Conservation (phyloP, 1,140 invertebrate genomes). For the Drosophila chauvacae region DNA sequence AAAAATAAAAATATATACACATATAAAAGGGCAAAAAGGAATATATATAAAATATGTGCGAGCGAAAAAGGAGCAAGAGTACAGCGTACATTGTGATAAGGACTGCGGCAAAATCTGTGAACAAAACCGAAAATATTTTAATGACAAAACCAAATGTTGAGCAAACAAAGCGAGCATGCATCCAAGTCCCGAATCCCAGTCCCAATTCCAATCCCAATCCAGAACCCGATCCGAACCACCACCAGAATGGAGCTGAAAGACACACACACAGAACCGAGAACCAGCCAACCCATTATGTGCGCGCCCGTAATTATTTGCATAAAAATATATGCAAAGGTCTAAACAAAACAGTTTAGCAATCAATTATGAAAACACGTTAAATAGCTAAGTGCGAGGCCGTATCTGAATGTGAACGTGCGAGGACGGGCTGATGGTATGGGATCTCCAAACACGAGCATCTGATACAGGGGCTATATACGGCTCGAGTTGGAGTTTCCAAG, state of each 20-base stretch:
- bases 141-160: conserved; percentile 75
- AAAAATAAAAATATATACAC: conserved; percentile 14
- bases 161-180: conserved; percentile 65
- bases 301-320: conserved; percentile 80
- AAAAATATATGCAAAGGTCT: conserved; percentile 82
- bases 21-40: conserved; percentile 19
- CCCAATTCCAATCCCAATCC: conserved; percentile 21
- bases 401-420: conserved; percentile 51
- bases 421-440: conserved; percentile 3
- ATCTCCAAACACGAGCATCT: conserved; percentile 35
- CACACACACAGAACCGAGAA: conserved; percentile 9
- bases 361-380: conserved; percentile 83
- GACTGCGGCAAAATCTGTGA: conserved; percentile 65
- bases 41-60: conserved; percentile 18
- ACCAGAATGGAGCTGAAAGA: conserved; percentile 8
- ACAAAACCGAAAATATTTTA: conserved; percentile 82
- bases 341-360: conserved; percentile 83
- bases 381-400: conserved; percentile 77
- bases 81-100: conserved; percentile 32
- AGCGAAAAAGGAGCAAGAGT: conserved; percentile 14
- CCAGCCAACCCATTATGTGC: conserved; percentile 69
- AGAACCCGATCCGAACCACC: conserved; percentile 17
- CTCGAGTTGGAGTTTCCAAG: conserved; percentile 19
- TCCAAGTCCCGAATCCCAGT: conserved; percentile 15
- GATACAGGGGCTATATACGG: conserved; percentile 35